phyloP scores from a whole-genome alignment of 2,113 vertebrate species.

The Mustela nigripes region DNA sequence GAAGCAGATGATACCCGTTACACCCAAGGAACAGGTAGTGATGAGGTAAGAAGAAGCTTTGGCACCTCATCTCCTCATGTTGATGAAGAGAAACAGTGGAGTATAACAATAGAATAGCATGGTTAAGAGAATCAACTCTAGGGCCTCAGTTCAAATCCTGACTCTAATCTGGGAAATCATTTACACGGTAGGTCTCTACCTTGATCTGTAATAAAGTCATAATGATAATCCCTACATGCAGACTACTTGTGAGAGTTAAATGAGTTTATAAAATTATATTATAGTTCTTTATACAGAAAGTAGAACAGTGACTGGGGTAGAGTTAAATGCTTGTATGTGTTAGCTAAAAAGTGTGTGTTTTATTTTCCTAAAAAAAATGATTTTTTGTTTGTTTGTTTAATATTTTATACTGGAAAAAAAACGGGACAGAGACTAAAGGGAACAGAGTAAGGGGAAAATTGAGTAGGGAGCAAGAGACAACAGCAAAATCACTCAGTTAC shows the following conservation, averaged over 20 bases:
- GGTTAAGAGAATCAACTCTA: not conserved
- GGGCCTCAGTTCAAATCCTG: not conserved
- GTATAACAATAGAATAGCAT: not conserved
- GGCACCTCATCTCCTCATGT: not conserved
- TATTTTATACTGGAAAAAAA: not conserved
- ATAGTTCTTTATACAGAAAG: not conserved
- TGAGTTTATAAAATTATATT: not conserved
- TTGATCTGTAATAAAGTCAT: not conserved
- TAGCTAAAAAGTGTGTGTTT: not conserved
- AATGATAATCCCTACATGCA: not conserved
- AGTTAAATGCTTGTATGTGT: not conserved
- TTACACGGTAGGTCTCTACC: not conserved
- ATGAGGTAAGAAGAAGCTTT: slow-evolving; percentile 85
- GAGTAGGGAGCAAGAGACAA: not conserved
- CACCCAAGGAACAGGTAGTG: slow-evolving; percentile 85
- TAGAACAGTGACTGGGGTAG: not conserved
- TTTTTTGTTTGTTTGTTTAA: not conserved
- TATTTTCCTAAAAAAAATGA: not conserved
- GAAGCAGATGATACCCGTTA: slow-evolving; percentile 96
- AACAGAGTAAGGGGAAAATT: not conserved
- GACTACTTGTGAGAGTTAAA: not conserved
- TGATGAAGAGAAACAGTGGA: not conserved
- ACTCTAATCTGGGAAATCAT: not conserved
- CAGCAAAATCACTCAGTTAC: not conserved
- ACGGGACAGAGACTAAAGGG: not conserved